These are phyloP conservation scores for Trissonchulus sp. DNA, from an alignment of 2,888 invertebrate genomes.

Conservation along the genomic window DNA sequence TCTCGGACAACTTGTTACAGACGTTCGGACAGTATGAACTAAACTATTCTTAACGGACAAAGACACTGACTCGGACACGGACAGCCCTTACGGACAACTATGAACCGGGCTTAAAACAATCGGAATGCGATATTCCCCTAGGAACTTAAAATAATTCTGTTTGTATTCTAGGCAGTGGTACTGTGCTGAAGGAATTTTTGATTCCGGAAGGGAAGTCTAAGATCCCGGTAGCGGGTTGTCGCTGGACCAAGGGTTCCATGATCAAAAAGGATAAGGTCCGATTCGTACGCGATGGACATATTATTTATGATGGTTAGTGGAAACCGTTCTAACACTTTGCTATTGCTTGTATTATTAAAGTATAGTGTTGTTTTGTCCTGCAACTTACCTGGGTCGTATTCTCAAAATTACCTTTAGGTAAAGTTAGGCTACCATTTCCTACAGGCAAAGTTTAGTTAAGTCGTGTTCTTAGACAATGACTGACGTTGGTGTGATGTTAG, in stretches of 20 bases:
- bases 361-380: neutral
- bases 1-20: no score
- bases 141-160: slow-evolving; percentile 14
- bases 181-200: slow-evolving; percentile 72
- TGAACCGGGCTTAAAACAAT: no score
- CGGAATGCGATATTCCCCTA: slow-evolving; percentile 29
- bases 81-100: no score
- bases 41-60: no score
- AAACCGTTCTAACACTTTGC: neutral
- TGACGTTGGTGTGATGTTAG: no score
- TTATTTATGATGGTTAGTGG: slow-evolving; percentile 26
- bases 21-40: no score
- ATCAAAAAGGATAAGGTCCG: slow-evolving; percentile 65
- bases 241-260: slow-evolving; percentile 71
- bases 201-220: slow-evolving; percentile 66
- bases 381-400: neutral
- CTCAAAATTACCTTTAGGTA: neutral
- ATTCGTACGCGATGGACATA: slow-evolving; percentile 60
- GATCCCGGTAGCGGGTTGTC: slow-evolving; percentile 78
- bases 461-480: no score
- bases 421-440: no score
- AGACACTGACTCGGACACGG: no score
- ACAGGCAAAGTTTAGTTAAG: no score
- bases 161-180: slow-evolving; percentile 67
- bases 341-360: neutral